Evolutionary conservation across 2,797 vertebrate genomes (phyloP).

Genomic region (Petrocephalus schoutedeni): DNA sequence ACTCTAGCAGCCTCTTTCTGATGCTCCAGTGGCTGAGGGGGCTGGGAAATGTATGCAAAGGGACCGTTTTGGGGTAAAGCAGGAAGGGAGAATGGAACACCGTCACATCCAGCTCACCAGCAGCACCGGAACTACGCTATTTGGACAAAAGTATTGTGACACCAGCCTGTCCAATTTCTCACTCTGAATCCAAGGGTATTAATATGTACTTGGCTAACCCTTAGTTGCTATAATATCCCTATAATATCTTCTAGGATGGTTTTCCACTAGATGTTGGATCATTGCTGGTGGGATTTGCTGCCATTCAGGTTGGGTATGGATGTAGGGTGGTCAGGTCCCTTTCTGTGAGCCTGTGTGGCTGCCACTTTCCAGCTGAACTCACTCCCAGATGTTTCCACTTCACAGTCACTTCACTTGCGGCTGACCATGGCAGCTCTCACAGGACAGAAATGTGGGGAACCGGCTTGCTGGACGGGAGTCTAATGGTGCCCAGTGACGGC

Average conservation of each 20-base stretch:
- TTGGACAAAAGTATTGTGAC: background rate
- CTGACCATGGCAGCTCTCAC: background rate
- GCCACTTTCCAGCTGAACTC: background rate
- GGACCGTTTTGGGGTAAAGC: slow-evolving; percentile 32
- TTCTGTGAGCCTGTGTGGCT: background rate
- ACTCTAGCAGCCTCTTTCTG: slow-evolving; percentile 44
- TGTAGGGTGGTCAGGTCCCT: background rate
- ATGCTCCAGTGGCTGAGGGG: slow-evolving; percentile 30
- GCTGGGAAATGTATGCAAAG: slow-evolving; percentile 37
- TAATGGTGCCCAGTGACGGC: background rate
- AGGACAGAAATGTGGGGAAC: background rate
- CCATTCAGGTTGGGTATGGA: background rate
- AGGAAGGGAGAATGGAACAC: background rate
- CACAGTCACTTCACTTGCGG: background rate
- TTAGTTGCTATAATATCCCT: background rate
- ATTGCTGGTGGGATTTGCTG: background rate
- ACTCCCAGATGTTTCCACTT: background rate
- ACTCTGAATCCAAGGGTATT: background rate
- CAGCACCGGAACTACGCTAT: background rate
- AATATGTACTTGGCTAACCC: background rate
- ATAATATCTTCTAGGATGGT: background rate
- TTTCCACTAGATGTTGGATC: background rate
- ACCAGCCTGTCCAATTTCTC: background rate
- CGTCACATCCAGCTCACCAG: background rate
- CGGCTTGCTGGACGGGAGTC: background rate